phyloP scores from a whole-genome alignment of 2,797 vertebrate species.

The Tokudaia tokunoshimensis region DNA sequence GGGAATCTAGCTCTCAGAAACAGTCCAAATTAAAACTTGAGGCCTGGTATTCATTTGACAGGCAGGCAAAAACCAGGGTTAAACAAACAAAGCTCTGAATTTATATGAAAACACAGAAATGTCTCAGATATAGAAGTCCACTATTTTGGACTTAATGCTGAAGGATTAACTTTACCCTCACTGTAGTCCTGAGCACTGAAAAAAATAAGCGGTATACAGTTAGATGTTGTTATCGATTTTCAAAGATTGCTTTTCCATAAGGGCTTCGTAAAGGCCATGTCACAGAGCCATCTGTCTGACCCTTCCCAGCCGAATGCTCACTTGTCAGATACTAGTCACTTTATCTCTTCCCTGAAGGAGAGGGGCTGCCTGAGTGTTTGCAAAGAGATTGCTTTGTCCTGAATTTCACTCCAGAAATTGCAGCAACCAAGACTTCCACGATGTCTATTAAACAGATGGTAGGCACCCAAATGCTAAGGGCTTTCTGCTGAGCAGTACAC shows the following conservation, averaged over 20 bases:
- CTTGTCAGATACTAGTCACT: constrained; percentile 59
- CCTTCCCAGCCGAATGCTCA: constrained; percentile 44
- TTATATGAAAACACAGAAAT: constrained; percentile 47
- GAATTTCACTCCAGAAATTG: constrained; percentile 73
- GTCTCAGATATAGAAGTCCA: constrained; percentile 51
- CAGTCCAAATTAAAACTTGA: constrained; percentile 49
- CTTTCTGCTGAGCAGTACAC: constrained; percentile 64
- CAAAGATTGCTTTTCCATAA: constrained; percentile 30
- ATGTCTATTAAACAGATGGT: constrained; percentile 78
- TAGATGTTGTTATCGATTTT: constrained; percentile 52
- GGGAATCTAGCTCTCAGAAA: constrained; percentile 55
- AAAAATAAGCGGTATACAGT: background rate
- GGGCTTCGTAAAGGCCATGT: background rate
- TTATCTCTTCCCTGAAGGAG: constrained; percentile 55
- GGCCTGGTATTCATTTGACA: constrained; percentile 32
- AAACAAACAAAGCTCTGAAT: constrained; percentile 20
- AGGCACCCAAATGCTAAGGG: constrained; percentile 68
- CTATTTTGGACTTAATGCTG: background rate
- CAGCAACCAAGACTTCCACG: constrained; percentile 61
- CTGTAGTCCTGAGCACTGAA: constrained; percentile 19
- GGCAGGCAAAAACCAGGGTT: constrained; percentile 40
- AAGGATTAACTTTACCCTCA: constrained; percentile 41
- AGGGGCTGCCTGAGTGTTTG: constrained; percentile 61
- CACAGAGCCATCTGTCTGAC: constrained; percentile 44
- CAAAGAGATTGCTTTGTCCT: constrained; percentile 75